Evolutionary conservation across 2,888 invertebrate genomes (phyloP), one percentile per base, ranked within the genome.

Genomic region (Prenolepis imparis): DNA sequence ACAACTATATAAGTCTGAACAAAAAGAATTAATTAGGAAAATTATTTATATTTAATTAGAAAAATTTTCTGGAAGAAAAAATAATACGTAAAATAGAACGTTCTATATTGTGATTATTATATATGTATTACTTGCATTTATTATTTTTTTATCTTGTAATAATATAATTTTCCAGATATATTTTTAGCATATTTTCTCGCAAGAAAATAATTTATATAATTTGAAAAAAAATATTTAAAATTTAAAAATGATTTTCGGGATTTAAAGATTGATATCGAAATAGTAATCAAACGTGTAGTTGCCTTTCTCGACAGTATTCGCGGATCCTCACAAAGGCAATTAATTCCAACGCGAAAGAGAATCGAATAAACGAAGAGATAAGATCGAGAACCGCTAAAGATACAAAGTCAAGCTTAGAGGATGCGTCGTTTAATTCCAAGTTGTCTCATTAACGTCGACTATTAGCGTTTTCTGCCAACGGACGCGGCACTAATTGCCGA

Each of bases 401-500:
- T 63, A 24, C 21, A 66, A 48, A 48, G 44, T 9, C 32, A 48
- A 64, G 18, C 41, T 52, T 55, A 18, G 5, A 57, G 24, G 41
- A 78, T 48, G 41, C 32, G 55, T 32, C 78, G 41, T 32, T 78
- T 78, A 78, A 78, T 70, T 57, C 55, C 28, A 70, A 28, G 70
- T 68, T 75, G 41, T 75, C 66, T 57, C 64, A 21, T 64, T 75
- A 77, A 77, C 41, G 55, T 44, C 64, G 74, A 78, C n/a, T 36
- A 59, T 55, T 67, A 21, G 12, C 59, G 36, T 61, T 80, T 72
- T 59, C 70, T 52, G 57, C 59, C 39, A 48, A 80, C 21, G 28
- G 78, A 39, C 77, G 83, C 82, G 87, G 77, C 81, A 48, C 81
- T 86, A 84, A 88, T 89, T 84, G 84, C 84, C 52, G 68, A 66